phyloP scores from a whole-genome alignment of 2,888 invertebrate species.

The Allophyes oxyacanthae region DNA sequence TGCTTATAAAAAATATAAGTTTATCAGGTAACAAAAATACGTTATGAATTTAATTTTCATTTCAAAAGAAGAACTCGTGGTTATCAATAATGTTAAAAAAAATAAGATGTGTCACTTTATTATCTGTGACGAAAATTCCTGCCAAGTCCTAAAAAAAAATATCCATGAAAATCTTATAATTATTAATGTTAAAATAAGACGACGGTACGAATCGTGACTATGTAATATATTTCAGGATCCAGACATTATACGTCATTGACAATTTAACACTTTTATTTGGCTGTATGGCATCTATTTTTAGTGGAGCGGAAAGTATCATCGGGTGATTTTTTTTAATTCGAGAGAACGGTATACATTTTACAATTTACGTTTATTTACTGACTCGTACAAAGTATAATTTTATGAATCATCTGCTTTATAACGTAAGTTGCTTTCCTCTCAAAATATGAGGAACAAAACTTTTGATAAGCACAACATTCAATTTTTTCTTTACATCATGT shows the following conservation, averaged over 20 bases:
- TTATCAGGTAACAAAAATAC: too few species aligned
- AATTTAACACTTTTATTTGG: constrained; percentile 24
- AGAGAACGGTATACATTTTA: constrained; percentile 31
- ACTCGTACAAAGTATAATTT: constrained; percentile 14
- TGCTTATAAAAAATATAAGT: too few species aligned
- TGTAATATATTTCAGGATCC: constrained; percentile 32
- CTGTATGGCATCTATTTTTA: constrained; percentile 16
- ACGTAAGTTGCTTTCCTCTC: constrained; percentile 11
- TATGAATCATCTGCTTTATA: constrained; percentile 24
- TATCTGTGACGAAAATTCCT: constrained; percentile 9
- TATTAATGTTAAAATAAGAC: background rate
- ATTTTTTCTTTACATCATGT: too few species aligned
- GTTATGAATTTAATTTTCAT: too few species aligned
- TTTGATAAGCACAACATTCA: too few species aligned
- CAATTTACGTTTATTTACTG: constrained; percentile 36
- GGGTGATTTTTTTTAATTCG: too few species aligned
- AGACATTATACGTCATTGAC: constrained; percentile 22
- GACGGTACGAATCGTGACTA: constrained; percentile 14
- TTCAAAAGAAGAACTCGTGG: too few species aligned
- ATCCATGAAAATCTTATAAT: background rate
- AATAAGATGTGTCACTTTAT: too few species aligned
- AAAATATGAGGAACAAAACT: background rate
- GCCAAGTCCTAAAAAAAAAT: constrained; percentile 8
- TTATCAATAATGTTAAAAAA: too few species aligned
- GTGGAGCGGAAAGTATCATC: constrained; percentile 31